Conservation (phyloP, 2,113 vertebrate species). For the Heptranchias perlo region DNA sequence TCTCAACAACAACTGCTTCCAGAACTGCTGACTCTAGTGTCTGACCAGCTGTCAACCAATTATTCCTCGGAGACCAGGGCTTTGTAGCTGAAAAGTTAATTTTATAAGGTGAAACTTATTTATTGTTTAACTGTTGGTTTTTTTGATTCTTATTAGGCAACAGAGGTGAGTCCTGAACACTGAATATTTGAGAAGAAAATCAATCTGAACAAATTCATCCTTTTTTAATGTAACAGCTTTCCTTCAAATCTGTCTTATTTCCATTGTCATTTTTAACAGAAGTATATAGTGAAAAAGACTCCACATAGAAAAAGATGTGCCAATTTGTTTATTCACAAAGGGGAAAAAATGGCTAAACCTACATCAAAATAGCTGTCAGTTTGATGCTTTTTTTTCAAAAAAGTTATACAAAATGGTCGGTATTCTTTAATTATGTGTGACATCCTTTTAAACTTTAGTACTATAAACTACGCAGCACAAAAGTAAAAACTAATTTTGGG, state of each 20-base stretch:
- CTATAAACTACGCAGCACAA: no score
- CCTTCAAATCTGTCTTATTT: not conserved
- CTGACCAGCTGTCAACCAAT: not conserved
- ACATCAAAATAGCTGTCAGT: not conserved
- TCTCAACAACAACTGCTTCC: not conserved
- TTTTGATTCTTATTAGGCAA: not conserved
- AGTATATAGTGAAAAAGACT: not conserved
- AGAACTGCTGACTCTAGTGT: not conserved
- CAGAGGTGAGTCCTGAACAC: not conserved
- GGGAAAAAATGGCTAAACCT: not conserved
- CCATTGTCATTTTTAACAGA: not conserved
- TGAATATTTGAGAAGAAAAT: not conserved
- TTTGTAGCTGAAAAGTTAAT: not conserved
- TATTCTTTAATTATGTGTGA: not conserved
- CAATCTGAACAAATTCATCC: not conserved
- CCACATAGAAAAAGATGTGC: no score
- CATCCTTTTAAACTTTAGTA: not conserved
- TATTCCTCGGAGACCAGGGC: not conserved
- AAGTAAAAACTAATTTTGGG: no score
- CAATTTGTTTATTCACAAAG: not conserved
- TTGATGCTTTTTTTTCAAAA: not conserved
- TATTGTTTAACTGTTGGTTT: not conserved
- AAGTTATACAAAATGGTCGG: no score
- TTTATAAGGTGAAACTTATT: not conserved
- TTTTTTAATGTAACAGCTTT: not conserved